Evolutionary conservation across 2,888 invertebrate genomes (phyloP).

Genomic region (Nebria salina): DNA sequence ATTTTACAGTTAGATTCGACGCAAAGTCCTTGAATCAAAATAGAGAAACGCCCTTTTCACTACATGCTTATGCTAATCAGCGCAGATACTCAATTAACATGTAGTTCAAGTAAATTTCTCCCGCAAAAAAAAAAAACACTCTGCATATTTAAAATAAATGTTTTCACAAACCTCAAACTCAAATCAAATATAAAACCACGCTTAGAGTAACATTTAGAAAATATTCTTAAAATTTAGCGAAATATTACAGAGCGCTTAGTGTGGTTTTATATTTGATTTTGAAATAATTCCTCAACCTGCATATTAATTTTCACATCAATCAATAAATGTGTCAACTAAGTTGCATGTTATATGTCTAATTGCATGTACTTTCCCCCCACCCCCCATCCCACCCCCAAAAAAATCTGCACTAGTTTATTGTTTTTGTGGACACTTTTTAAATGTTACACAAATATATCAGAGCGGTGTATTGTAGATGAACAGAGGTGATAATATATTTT

Average conservation of each 20-base stretch:
- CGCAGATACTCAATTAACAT: constrained; percentile 31
- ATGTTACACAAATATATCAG: constrained; percentile 10
- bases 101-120: constrained; percentile 35
- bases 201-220: too few relatives aligned
- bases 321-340: constrained; percentile 22
- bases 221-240: too few relatives aligned
- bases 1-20: constrained; percentile 20
- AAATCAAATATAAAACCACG: not conserved
- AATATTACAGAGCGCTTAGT: not conserved
- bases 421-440: not conserved
- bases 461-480: constrained; percentile 11
- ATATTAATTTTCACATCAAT: not conserved
- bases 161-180: not conserved
- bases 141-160: not conserved
- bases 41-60: constrained; percentile 27
- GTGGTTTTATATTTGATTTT: not conserved
- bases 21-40: constrained; percentile 26
- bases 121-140: constrained; percentile 9
- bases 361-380: constrained; percentile 18
- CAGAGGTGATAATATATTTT: constrained; percentile 40
- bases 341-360: constrained; percentile 40
- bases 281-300: too few relatives aligned
- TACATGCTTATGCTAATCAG: constrained; percentile 35
- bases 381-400: not conserved
- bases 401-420: constrained; percentile 10